Evolutionary conservation across 2,797 vertebrate species (phyloP), one percentile per base, ranked within the genome.

Genomic region (Tympanoctomys barrerae): DNA sequence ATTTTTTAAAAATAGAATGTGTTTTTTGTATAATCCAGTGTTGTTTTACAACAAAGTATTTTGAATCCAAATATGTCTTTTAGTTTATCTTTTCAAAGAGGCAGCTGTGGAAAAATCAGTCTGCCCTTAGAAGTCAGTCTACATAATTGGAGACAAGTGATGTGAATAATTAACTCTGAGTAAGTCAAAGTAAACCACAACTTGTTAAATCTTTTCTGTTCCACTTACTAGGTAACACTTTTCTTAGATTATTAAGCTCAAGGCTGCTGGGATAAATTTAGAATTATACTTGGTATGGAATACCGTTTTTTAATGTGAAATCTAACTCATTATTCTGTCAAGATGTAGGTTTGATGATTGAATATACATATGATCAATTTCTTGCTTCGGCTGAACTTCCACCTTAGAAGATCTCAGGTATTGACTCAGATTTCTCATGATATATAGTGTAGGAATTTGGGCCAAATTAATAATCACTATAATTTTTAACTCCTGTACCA

Each of bases 171-270:
- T 91, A 96, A 6, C 10, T 24, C 7, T 62, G 26, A 9, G 36
- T 73, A 86, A 96, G 42, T 87, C 85, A 97, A 91, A 89, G 26
- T 75, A 46, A 93, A 96, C 92, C 62, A 83, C 46, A 95, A 64
- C 52, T 90, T 83, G 39, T 52, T 95, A 93, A 92, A 94, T 71
- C 71, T n/a, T 92, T 94, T 96, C 78, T 73, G 5, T 82, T 90
- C 28, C n/a, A 89, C 84, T 92, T 96, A 86, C 31, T 84, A 82
- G 36, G 14, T 88, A 93, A 83, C 31, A 80, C 24, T 87, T 19
- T 14, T 79, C 52, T 80, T 91, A 91, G 75, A 93, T 68, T 84
- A 77, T 28, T 75, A 39, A 90, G 19, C 19, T 94, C 39, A n/a
- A 87, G 42, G 0, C 61, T 95, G 71, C 83, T 81, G 59, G 26